Evolutionary conservation across 2,888 invertebrate species (phyloP).

Genomic region (Stenolophus ochropezus): DNA sequence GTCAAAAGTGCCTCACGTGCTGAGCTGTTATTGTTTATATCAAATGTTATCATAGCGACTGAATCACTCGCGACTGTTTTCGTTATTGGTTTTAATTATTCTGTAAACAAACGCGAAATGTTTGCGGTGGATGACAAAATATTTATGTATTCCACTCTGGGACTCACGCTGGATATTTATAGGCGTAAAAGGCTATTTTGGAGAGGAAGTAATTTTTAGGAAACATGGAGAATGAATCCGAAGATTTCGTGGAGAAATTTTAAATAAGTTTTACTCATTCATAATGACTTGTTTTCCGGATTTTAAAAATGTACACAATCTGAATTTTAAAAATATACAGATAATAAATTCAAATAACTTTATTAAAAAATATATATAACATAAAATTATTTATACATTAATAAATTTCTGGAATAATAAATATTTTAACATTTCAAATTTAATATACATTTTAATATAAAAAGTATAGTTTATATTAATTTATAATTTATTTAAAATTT

Average conservation of each 20-base stretch:
- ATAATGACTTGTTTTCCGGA: neutral
- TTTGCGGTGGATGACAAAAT: slow-evolving; percentile 1
- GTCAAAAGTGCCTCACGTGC: neutral
- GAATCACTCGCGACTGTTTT: neutral
- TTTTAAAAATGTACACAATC: neutral
- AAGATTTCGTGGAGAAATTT: neutral
- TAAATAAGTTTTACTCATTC: slow-evolving; percentile 5
- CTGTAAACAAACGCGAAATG: neutral
- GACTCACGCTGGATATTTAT: neutral
- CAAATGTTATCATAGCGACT: neutral
- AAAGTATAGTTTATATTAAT: too few relatives aligned
- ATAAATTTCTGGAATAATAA: too few relatives aligned
- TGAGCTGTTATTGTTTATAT: neutral
- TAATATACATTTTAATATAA: too few relatives aligned
- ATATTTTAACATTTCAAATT: too few relatives aligned
- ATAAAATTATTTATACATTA: too few relatives aligned
- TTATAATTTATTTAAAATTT: too few relatives aligned
- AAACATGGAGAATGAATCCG: neutral
- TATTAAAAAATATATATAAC: too few relatives aligned
- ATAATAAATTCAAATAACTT: too few relatives aligned
- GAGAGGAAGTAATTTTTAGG: neutral
- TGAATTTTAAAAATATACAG: neutral
- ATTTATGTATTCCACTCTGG: neutral
- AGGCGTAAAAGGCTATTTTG: slow-evolving; percentile 1
- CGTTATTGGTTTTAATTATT: neutral